Percentiles rank a stretch among this genome's conserved stretches.
phyloP scores from a whole-genome alignment of 2,797 vertebrate species.

The Esox lucius region DNA sequence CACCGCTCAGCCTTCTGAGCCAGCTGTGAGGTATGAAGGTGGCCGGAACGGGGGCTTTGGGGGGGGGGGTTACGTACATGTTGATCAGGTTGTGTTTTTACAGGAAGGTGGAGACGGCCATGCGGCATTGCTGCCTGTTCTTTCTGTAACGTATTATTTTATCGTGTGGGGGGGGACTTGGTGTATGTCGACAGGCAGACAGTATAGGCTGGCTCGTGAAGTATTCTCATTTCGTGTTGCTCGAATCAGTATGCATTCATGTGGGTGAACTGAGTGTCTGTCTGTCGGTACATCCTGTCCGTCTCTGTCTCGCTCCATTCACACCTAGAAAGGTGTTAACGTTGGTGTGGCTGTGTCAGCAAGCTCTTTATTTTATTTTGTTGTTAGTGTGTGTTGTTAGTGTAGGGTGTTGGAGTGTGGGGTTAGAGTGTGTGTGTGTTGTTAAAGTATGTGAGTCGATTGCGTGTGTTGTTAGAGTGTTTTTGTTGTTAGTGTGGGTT shows the following conservation, averaged over 20 bases:
- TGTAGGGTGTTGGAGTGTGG: background rate
- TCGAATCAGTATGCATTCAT: background rate
- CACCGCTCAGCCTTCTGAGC: background rate
- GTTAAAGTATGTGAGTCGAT: background rate
- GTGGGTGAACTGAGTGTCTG: background rate
- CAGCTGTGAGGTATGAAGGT: slow-evolving; percentile 2
- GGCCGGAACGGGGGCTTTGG: background rate
- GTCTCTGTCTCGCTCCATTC: background rate
- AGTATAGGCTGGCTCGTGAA: background rate
- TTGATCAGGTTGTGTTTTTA: background rate
- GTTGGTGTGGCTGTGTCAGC: background rate
- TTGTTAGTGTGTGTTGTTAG: background rate
- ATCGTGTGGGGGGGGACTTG: background rate
- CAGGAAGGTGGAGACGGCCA: background rate
- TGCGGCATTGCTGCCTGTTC: background rate
- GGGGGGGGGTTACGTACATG: background rate
- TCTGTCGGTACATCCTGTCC: background rate
- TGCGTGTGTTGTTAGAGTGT: background rate
- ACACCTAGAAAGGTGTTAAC: background rate
- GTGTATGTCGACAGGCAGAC: background rate
- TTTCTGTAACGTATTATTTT: background rate
- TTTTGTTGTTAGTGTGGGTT: background rate
- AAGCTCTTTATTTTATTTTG: background rate
- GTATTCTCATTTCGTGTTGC: background rate
- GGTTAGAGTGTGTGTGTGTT: background rate